These are phyloP conservation scores for Podarcis lilfordi DNA, from an alignment of 2,797 vertebrate genomes.

Conservation along the genomic window DNA sequence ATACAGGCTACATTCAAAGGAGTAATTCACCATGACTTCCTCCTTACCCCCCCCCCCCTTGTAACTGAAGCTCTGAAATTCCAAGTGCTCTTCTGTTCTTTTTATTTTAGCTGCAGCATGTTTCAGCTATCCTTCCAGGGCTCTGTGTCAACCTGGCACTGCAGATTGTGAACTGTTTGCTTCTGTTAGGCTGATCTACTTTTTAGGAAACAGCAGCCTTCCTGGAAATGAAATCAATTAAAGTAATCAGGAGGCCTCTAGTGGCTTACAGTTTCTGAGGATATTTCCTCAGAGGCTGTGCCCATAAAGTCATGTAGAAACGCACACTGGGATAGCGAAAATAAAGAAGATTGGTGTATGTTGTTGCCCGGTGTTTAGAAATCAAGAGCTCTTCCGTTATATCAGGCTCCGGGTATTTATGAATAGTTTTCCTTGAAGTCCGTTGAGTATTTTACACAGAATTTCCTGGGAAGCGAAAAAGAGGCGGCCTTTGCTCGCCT, in stretches of 20 bases:
- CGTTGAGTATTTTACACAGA: conserved; percentile 52
- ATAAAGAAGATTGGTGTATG: conserved; percentile 46
- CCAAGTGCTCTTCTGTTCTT: conserved; percentile 67
- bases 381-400: conserved; percentile 46
- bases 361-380: conserved; percentile 46
- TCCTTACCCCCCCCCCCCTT: conserved; percentile 17
- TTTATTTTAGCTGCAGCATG: conserved; percentile 63
- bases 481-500: conserved; percentile 41
- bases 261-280: conserved; percentile 72
- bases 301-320: conserved; percentile 35
- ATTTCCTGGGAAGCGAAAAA: conserved; percentile 59
- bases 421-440: conserved; percentile 55
- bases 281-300: conserved; percentile 68
- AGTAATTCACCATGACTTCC: conserved; percentile 68
- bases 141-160: conserved; percentile 55
- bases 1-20: conserved; percentile 65
- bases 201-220: conserved; percentile 68
- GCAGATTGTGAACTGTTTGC: conserved; percentile 62
- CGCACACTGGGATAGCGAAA: conserved; percentile 39
- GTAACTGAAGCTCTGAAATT: conserved; percentile 75
- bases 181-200: conserved; percentile 65
- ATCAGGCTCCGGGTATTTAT: conserved; percentile 55
- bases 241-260: conserved; percentile 76
- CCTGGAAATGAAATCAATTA: conserved; percentile 64
- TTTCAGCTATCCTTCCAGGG: conserved; percentile 54